A percentile compares a stretch with the other conserved stretches of the same genome.
Evolutionary conservation across 2,113 vertebrate species (phyloP).

Genomic region (Forbesichthys agassizii): DNA sequence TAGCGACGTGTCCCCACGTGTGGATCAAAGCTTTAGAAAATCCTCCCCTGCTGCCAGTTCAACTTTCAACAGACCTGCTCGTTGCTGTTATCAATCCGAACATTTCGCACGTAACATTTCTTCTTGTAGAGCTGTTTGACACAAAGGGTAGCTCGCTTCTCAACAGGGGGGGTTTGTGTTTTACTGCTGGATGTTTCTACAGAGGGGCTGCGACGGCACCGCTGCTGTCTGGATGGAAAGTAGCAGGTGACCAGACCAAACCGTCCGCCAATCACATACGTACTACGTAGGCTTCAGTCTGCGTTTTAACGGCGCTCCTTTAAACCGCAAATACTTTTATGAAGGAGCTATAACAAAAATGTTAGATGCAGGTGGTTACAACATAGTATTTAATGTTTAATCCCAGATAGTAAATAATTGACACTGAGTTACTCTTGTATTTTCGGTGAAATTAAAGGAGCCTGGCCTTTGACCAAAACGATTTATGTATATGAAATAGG

Average conservation of each 20-base stretch:
- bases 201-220: neutral
- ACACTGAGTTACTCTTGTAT: too few relatives aligned
- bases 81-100: slow-evolving; percentile 11
- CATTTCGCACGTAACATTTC: slow-evolving; percentile 44
- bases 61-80: slow-evolving; percentile 33
- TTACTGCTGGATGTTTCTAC: neutral
- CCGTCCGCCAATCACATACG: slow-evolving; percentile 51
- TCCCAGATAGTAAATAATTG: too few relatives aligned
- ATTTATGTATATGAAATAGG: too few relatives aligned
- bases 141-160: neutral
- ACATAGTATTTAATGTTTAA: too few relatives aligned
- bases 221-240: slow-evolving; percentile 38
- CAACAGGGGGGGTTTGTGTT: neutral
- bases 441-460: too few relatives aligned
- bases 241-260: slow-evolving; percentile 59
- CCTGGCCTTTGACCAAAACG: too few relatives aligned
- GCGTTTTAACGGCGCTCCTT: too few relatives aligned
- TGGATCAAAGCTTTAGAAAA: slow-evolving; percentile 11
- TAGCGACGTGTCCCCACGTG: slow-evolving; percentile 53
- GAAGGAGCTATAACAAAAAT: too few relatives aligned
- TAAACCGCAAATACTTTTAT: too few relatives aligned
- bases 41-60: slow-evolving; percentile 40
- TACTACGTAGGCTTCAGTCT: slow-evolving; percentile 2
- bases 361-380: too few relatives aligned
- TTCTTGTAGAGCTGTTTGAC: neutral